phyloP scores from a whole-genome alignment of 2,888 invertebrate species.

The Sinotaia quadrata region DNA sequence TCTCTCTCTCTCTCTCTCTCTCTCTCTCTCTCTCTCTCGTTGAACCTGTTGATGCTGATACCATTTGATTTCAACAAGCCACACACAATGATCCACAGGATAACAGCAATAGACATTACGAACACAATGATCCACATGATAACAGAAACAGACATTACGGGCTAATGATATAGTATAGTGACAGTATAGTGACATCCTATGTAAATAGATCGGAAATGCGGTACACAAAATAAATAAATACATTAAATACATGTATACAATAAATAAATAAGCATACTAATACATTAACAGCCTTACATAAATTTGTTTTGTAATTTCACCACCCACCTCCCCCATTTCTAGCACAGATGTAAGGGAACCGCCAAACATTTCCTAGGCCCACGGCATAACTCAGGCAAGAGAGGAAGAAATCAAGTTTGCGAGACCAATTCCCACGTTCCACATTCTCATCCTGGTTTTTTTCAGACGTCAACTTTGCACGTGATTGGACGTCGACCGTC shows the following conservation, averaged over 20 bases:
- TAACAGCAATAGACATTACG: background rate
- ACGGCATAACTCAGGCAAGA: conserved; percentile 38
- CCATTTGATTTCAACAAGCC: background rate
- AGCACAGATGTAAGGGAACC: conserved; percentile 37
- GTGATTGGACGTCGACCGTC: background rate
- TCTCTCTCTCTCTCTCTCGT: background rate
- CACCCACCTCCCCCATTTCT: conserved; percentile 34
- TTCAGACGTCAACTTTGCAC: background rate
- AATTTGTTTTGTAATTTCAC: too few relatives aligned
- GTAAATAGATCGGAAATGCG: too few relatives aligned
- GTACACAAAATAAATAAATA: too few relatives aligned
- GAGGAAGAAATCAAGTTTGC: conserved; percentile 36
- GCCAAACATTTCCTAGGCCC: conserved; percentile 37
- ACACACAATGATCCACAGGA: background rate
- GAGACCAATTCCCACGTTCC: conserved; percentile 32
- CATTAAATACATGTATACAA: too few relatives aligned
- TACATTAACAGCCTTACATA: too few relatives aligned
- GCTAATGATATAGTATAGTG: too few relatives aligned
- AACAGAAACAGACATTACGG: too few relatives aligned
- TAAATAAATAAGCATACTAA: too few relatives aligned
- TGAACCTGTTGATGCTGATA: too few relatives aligned
- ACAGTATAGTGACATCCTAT: too few relatives aligned
- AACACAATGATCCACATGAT: background rate
- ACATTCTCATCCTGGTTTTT: conserved; percentile 14
- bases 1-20: background rate